These are phyloP conservation scores for Rhynchonycteris naso DNA, from an alignment of 2,797 vertebrate species.

Conservation along the genomic window DNA sequence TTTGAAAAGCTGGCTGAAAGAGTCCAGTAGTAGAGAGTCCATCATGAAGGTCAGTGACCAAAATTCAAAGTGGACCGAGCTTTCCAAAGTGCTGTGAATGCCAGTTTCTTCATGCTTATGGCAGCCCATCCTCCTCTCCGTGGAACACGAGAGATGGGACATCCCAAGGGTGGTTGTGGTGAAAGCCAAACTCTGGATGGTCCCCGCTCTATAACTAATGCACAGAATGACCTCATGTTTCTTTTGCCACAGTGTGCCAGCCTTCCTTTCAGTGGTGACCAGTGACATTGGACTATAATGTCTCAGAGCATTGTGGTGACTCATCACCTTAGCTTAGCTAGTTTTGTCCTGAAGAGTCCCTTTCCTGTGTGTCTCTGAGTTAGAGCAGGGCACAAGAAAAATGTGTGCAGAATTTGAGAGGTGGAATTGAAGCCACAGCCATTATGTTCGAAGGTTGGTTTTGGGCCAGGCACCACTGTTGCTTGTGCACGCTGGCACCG, in stretches of 20 bases:
- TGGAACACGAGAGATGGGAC: not conserved
- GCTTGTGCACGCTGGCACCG: not conserved
- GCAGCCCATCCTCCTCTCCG: not conserved
- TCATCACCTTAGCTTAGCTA: not conserved
- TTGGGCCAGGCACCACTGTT: accelerated
- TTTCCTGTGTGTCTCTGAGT: not conserved
- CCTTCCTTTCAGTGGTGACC: not conserved
- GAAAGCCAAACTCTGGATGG: not conserved
- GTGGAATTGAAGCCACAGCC: not conserved
- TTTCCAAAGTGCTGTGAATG: not conserved
- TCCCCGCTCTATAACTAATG: not conserved
- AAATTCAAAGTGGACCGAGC: not conserved
- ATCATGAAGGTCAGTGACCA: not conserved
- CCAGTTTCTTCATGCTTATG: not conserved
- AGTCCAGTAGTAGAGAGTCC: not conserved
- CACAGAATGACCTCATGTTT: not conserved
- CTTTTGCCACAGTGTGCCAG: not conserved
- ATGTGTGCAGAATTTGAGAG: too few relatives aligned
- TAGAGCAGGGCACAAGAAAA: not conserved
- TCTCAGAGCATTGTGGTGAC: not conserved
- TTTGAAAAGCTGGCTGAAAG: not conserved
- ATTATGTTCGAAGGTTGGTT: too few relatives aligned
- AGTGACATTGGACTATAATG: not conserved
- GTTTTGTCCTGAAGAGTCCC: not conserved
- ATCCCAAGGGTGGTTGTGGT: not conserved